Evolutionary conservation across 2,113 vertebrate species (phyloP), one percentile per base, ranked within the genome.

Genomic region (cattle (Bos taurus)): DNA sequence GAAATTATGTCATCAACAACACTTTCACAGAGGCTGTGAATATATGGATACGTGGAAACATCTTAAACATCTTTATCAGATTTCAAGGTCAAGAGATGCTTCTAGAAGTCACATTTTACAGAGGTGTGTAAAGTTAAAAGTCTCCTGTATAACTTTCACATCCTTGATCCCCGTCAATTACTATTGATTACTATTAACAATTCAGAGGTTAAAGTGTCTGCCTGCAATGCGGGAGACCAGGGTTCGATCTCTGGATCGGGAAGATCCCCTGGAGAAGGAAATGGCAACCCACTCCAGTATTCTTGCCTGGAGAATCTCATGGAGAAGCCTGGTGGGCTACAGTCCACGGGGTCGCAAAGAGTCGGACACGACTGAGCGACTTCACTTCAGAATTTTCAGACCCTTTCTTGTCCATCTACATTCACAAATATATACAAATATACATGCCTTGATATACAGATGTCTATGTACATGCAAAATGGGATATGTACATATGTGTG

Each of bases 401-500:
- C 2, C 9, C 54, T 48, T 46, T 8, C 52, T 21, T 67, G 62
- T 67, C 62, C 2, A 13, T 13, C 15, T 9, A 10, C 26, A 19
- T 5, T 4, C 21, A 28, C 8, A 6, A 30, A 5, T 17, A 7
- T 6, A 74, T 74, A 74, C 36, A 74, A 25, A 43, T 77, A 77
- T 7, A 43, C n/a, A 0, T 11, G 21, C 33, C 54, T 43, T 4
- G 4, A 1, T 13, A 0, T 9, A 2, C 11, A 17, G 30, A 4
- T 0, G 3, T 2, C 0, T 5, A 0, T 21, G 33, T 26, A 43
- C 2, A 0, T 1, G 9, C 13, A 19, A 3, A 60, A 7, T 0
- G 43, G 36, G 59, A 3, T 13, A 12, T 3, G 2, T 62, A n/a
- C 10, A 8, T 43, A 7, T 9, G 3, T 26, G 8, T 21, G 12